These are phyloP conservation scores for Dromococcyx pavoninus DNA, from an alignment of 2,797 vertebrate species.

Conservation along the genomic window DNA sequence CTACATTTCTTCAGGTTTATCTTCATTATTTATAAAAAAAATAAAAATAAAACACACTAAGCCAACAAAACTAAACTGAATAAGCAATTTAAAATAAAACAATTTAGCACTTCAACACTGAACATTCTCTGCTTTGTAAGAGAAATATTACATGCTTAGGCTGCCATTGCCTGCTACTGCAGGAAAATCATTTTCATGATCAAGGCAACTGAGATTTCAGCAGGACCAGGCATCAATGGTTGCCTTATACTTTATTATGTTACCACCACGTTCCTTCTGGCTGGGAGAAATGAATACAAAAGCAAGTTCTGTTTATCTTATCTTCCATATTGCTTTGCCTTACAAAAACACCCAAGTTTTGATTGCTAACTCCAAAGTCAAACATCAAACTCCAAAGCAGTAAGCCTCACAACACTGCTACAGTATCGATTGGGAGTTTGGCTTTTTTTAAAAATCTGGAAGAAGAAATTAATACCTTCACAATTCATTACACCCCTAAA, in stretches of 20 bases:
- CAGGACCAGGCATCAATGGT: neutral
- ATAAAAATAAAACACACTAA: fast-evolving
- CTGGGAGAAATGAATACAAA: neutral
- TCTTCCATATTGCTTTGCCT: neutral
- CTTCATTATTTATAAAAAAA: neutral
- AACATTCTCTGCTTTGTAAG: neutral
- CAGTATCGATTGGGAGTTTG: neutral
- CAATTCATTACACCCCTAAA: neutral
- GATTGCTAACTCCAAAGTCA: neutral
- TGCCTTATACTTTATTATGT: neutral
- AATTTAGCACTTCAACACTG: neutral
- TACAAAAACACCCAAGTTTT: neutral
- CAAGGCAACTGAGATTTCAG: neutral
- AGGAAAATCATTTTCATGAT: neutral
- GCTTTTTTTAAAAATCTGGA: neutral
- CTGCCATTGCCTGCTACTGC: neutral
- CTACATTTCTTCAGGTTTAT: neutral
- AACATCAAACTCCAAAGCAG: neutral
- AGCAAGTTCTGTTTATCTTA: neutral
- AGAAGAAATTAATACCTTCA: neutral
- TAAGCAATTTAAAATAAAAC: neutral
- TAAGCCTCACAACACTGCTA: neutral
- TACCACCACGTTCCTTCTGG: neutral
- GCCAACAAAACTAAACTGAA: neutral
- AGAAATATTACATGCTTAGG: neutral